phyloP scores from a whole-genome alignment of 2,113 vertebrate species.

The Zingel zingel region DNA sequence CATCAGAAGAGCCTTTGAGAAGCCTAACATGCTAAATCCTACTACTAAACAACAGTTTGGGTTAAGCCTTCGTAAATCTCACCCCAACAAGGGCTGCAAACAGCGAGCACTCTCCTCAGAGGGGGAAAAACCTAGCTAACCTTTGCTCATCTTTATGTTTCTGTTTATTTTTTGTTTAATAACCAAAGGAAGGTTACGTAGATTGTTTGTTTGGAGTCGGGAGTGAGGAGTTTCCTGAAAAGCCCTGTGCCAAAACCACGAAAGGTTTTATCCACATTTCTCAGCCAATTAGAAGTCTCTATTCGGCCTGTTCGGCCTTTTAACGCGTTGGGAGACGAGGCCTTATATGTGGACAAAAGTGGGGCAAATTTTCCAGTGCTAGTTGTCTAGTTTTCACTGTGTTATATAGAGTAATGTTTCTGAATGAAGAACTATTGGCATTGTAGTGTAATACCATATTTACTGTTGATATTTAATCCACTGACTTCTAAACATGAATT shows the following conservation, averaged over 20 bases:
- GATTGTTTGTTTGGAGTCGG: conserved; percentile 33
- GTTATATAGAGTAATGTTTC: conserved; percentile 35
- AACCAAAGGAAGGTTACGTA: conserved; percentile 76
- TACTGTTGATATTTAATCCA: conserved; percentile 45
- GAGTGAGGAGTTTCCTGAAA: conserved; percentile 40
- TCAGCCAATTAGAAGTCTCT: conserved; percentile 50
- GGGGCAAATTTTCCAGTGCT: conserved; percentile 34
- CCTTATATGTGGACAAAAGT: conserved; percentile 35
- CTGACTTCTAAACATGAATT: conserved; percentile 34
- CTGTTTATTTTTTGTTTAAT: conserved; percentile 47
- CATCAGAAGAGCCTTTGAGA: conserved; percentile 76
- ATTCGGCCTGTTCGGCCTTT: conserved; percentile 28
- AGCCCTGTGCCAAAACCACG: conserved; percentile 63
- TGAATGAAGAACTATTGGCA: conserved; percentile 56
- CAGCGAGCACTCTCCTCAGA: conserved; percentile 55
- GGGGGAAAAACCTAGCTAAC: conserved; percentile 38
- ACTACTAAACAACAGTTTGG: conserved; percentile 51
- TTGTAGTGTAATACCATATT: conserved; percentile 46
- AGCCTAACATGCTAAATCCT: conserved; percentile 47
- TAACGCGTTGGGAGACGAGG: conserved; percentile 30
- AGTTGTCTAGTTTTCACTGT: conserved; percentile 42
- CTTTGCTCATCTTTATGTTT: conserved; percentile 52
- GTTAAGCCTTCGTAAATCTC: conserved; percentile 62
- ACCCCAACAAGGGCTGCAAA: conserved; percentile 69
- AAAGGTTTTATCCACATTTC: conserved; percentile 50